A percentile compares a stretch with the other conserved stretches of the same genome.
Conservation (phyloP, 2,797 vertebrate genomes). For the Sebastes nivosus region DNA sequence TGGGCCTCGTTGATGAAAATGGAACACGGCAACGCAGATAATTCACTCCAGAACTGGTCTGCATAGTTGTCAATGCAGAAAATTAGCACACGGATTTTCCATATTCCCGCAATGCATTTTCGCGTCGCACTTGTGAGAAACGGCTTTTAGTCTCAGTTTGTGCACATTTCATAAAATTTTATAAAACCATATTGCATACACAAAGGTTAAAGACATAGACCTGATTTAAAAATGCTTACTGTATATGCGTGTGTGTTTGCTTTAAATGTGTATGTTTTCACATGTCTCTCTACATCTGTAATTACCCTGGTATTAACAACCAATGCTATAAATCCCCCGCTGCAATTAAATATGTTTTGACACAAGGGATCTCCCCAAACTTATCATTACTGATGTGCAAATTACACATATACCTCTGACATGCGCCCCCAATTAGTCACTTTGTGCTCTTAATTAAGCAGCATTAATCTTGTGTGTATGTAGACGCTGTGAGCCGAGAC, state of each 20-base stretch:
- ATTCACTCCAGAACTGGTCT: no score
- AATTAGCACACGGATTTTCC: no score
- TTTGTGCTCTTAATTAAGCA: conserved; percentile 71
- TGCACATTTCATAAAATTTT: neutral
- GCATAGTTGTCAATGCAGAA: no score
- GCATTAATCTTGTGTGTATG: conserved; percentile 68
- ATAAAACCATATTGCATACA: neutral
- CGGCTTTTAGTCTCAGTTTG: neutral
- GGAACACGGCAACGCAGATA: no score
- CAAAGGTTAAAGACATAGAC: neutral
- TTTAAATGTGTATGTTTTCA: neutral
- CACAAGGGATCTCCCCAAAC: conserved; percentile 54
- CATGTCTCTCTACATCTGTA: conserved; percentile 42
- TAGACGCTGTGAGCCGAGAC: conserved; percentile 51
- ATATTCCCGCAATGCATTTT: no score
- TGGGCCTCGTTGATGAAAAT: no score
- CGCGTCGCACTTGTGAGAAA: no score
- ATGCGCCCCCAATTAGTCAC: conserved; percentile 70
- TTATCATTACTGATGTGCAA: conserved; percentile 69
- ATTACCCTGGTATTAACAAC: conserved; percentile 53
- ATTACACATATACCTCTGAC: conserved; percentile 69
- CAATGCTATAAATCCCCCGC: conserved; percentile 46
- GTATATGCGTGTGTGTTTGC: neutral
- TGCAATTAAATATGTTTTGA: conserved; percentile 67
- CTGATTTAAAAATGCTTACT: neutral